Evolutionary conservation across 1,140 invertebrate genomes (phyloP), one percentile per base, ranked within the genome.

Genomic region (Nymphalis io): DNA sequence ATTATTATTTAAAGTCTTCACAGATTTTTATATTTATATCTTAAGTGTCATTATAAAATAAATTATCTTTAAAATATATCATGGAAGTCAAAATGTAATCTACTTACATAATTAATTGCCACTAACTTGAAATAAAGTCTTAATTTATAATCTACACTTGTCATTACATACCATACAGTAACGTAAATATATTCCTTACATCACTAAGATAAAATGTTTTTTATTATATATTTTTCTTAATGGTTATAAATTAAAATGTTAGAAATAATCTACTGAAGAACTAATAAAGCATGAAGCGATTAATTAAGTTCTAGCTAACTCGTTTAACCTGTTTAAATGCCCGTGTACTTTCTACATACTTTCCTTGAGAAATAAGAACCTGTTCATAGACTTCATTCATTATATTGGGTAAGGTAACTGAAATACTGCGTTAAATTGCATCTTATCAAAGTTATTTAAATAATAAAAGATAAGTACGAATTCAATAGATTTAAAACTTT

Each of bases 311-410:
- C 60, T 39, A 63, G 48, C 33, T 38, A 39, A 63, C 60, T 63
- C 27, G 60, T 48, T 63, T 51, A 48, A 63, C 60, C 15, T 53
- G 60, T 63, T 63, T 48, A 63, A 53, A 46, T 48, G 33, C 23
- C 23, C 60, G 48, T 63, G 46, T 63, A 53, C 60, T 62, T 62
- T 62, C 60, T 51, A 62, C 46, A 63, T 63, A 63, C 60, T 63
- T 63, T 63, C 60, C 60, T 63, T 63, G 46, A 63, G 46, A n/a
- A n/a, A n/a, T n/a, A n/a, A n/a, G n/a, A 63, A 63, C 60, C 60
- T 51, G 60, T 63, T 63, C 38, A 53, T 48, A 39, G 46, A 63
- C 51, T 51, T 63, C 60, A 63, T 63, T 63, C 60, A 63, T 48
- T 48, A 55, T 15, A 23, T 55, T 55, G 15, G 15, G 13, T 55